phyloP scores from a whole-genome alignment of 2,113 vertebrate genomes.

The Osmerus eperlanus region DNA sequence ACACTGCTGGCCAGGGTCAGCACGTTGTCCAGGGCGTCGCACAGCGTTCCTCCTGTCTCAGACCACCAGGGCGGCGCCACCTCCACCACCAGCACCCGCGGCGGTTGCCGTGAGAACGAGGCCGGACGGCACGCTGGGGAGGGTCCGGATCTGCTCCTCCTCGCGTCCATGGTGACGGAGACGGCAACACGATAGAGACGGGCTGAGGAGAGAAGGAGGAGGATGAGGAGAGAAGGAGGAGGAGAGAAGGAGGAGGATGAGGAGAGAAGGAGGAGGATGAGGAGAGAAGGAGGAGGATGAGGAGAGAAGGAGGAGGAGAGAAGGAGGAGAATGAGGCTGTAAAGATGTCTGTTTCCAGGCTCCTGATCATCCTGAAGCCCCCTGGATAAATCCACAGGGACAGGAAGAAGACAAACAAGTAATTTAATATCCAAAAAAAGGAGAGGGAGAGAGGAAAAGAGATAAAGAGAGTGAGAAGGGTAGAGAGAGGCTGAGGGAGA shows the following conservation, averaged over 20 bases:
- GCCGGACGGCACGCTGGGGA: constrained; percentile 51
- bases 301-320: not conserved
- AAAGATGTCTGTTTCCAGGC: too few relatives aligned
- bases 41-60: constrained; percentile 70
- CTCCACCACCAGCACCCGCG: constrained; percentile 80
- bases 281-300: not conserved
- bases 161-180: constrained; percentile 52
- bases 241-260: not conserved
- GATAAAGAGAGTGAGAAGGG: too few relatives aligned
- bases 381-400: too few relatives aligned
- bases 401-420: too few relatives aligned
- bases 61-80: constrained; percentile 78
- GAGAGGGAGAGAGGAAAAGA: too few relatives aligned
- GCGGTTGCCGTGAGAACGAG: constrained; percentile 67
- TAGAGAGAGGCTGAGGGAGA: too few relatives aligned
- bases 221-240: not conserved
- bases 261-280: too few relatives aligned
- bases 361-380: too few relatives aligned
- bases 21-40: constrained; percentile 85
- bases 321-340: too few relatives aligned
- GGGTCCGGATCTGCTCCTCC: constrained; percentile 44
- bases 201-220: not conserved
- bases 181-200: not conserved
- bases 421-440: too few relatives aligned
- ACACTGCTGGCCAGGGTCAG: constrained; percentile 80